A percentile compares a stretch with the other conserved stretches of the same genome.
These are phyloP conservation scores for Coptodon rendalli DNA, from an alignment of 2,113 vertebrate genomes.

Conservation along the genomic window DNA sequence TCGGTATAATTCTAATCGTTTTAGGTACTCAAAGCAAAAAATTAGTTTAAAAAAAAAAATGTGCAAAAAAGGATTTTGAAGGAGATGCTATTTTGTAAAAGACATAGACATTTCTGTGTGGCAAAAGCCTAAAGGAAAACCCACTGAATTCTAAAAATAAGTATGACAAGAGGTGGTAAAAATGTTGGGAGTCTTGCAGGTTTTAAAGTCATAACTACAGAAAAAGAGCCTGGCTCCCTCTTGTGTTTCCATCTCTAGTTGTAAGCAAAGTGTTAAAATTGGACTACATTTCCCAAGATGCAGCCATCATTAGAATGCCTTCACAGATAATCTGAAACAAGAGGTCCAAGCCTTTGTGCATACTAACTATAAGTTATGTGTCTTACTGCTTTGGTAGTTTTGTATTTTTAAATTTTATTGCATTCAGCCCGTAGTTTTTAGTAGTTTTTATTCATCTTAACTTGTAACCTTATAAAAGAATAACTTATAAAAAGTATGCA, in stretches of 20 bases:
- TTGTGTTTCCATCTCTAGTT: not conserved
- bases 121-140: not conserved
- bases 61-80: not conserved
- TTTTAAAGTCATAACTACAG: not conserved
- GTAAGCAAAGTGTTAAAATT: not conserved
- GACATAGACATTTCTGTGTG: not conserved
- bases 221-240: slow-evolving; percentile 34
- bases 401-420: not conserved
- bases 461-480: too few relatives aligned
- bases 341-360: not conserved
- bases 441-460: not conserved
- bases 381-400: not conserved
- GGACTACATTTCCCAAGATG: slow-evolving; percentile 17
- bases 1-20: not conserved
- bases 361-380: not conserved
- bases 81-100: not conserved
- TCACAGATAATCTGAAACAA: not conserved
- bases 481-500: too few relatives aligned
- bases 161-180: not conserved
- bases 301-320: not conserved
- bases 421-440: not conserved
- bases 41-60: not conserved
- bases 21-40: not conserved
- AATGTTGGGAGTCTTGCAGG: not conserved
- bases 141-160: not conserved